phyloP scores from a whole-genome alignment of 2,888 invertebrate genomes.

The Eumerus sabulonum region DNA sequence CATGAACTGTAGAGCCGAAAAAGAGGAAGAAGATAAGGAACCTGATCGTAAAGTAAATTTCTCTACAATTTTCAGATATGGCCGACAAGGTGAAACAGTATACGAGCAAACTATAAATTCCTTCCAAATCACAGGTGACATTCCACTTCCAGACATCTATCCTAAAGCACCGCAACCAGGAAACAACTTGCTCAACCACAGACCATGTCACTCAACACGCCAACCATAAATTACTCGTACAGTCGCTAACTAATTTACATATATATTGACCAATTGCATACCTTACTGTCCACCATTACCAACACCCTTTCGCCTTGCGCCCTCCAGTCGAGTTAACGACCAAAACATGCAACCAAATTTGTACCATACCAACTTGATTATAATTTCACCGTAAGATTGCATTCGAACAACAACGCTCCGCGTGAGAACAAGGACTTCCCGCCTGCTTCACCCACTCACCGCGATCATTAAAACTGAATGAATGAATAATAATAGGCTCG shows the following conservation, averaged over 20 bases:
- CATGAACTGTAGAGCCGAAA: too few species aligned
- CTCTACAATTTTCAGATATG: too few species aligned
- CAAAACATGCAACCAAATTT: slow-evolving; percentile 64
- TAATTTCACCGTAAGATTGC: slow-evolving; percentile 61
- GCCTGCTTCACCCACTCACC: slow-evolving; percentile 39
- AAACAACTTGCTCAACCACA: slow-evolving; percentile 12
- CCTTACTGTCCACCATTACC: background rate
- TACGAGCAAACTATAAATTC: too few species aligned
- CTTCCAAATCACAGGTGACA: too few species aligned
- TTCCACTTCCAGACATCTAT: too few species aligned
- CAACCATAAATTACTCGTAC: too few species aligned
- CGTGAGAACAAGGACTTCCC: slow-evolving; percentile 52
- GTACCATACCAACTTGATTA: slow-evolving; percentile 59
- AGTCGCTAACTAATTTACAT: slow-evolving; percentile 44
- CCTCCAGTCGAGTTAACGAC: too few species aligned
- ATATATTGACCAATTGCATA: slow-evolving; percentile 61
- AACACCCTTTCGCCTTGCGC: background rate
- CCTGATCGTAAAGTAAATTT: too few species aligned
- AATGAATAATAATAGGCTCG: slow-evolving; percentile 50
- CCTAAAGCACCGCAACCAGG: slow-evolving; percentile 25
- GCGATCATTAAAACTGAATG: slow-evolving; percentile 32
- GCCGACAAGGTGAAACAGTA: background rate
- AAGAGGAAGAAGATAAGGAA: too few species aligned
- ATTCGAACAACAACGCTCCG: slow-evolving; percentile 21
- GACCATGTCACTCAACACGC: too few species aligned